A percentile compares a stretch with the other conserved stretches of the same genome.
Evolutionary conservation across 2,797 vertebrate species (phyloP).

Genomic region (Gambusia yucatana): DNA sequence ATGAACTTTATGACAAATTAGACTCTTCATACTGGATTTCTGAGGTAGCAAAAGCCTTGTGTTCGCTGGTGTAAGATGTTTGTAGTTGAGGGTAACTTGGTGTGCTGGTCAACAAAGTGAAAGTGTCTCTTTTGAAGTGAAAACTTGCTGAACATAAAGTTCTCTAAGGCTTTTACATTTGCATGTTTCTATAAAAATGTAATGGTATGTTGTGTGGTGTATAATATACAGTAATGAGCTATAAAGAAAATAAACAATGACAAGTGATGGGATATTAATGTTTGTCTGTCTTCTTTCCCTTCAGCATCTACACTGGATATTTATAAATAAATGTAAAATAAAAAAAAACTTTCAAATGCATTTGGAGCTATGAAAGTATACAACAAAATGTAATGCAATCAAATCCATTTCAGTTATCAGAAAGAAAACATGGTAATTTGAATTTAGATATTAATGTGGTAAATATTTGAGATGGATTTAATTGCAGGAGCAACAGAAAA

Average conservation of each 20-base stretch:
- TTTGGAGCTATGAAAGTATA: not conserved
- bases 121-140: not conserved
- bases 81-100: not conserved
- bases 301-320: not conserved
- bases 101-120: not conserved
- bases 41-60: constrained; percentile 4
- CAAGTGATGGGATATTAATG: not conserved
- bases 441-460: not conserved
- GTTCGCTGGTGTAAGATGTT: not conserved
- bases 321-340: not conserved
- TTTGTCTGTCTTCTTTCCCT: not conserved
- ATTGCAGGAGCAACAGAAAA: not conserved
- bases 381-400: not conserved
- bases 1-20: not conserved
- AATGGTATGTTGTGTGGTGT: constrained; percentile 2
- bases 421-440: not conserved
- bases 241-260: constrained; percentile 41
- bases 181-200: constrained; percentile 37
- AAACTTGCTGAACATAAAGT: not conserved
- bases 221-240: constrained; percentile 11
- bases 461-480: not conserved
- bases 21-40: constrained; percentile 9
- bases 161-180: not conserved
- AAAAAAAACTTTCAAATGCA: not conserved
- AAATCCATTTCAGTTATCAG: not conserved